A percentile compares a stretch with the other conserved stretches of the same genome.
Evolutionary conservation across 1,140 invertebrate species (phyloP).

Genomic region (Alviniconcha marisindica): DNA sequence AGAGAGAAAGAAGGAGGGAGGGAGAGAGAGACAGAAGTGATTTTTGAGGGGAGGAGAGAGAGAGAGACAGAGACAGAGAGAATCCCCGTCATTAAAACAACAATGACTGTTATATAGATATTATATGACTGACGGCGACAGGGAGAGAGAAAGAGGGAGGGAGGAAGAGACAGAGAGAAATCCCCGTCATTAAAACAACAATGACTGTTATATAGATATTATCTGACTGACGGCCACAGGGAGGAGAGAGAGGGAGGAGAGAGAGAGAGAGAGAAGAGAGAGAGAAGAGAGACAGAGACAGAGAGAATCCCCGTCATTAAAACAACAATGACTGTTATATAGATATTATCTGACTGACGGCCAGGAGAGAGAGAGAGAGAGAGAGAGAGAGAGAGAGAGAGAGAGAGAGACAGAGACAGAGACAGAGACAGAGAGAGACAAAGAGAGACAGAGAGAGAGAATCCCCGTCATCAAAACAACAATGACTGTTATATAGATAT

Average conservation of each 20-base stretch:
- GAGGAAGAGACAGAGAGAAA: background rate
- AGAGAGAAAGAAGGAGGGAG: slow-evolving; percentile 21
- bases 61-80: slow-evolving; percentile 24
- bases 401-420: slow-evolving; percentile 26
- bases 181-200: background rate
- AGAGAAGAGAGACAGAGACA: background rate
- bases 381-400: slow-evolving; percentile 15
- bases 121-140: background rate
- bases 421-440: slow-evolving; percentile 13
- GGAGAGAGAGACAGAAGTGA: slow-evolving; percentile 3
- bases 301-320: background rate
- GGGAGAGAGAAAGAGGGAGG: background rate
- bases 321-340: too few species aligned
- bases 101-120: background rate
- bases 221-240: background rate
- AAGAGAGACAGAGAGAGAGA: slow-evolving; percentile 8
- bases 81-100: background rate
- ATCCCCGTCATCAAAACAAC: too few species aligned
- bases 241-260: background rate
- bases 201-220: too few species aligned
- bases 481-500: too few species aligned
- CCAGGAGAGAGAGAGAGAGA: slow-evolving; percentile 29
- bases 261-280: background rate
- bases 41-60: background rate
- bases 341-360: too few species aligned